Percentiles rank a stretch among this genome's conserved stretches.
Evolutionary conservation across 1,140 invertebrate genomes (phyloP).

Genomic region (Mesaphorura yosii): DNA sequence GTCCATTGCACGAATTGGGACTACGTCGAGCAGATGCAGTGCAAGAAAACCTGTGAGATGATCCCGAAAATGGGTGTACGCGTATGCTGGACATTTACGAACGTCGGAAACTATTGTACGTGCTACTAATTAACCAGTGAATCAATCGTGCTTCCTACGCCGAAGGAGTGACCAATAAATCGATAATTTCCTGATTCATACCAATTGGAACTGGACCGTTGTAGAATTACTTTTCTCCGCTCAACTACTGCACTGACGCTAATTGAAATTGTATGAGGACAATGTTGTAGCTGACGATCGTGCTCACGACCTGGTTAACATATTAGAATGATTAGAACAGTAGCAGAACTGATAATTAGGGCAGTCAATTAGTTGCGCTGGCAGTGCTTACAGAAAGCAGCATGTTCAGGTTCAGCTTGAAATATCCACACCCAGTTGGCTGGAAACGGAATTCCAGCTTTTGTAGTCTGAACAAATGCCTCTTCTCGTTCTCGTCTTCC

Average conservation of each 20-base stretch:
- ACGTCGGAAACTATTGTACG: constrained; percentile 23
- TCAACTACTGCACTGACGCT: too few species aligned
- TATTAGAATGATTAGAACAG: neutral
- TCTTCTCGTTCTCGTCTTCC: too few species aligned
- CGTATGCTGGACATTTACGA: constrained; percentile 20
- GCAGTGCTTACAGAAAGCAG: neutral
- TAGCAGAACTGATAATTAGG: too few species aligned
- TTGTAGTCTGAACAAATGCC: too few species aligned
- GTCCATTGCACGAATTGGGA: constrained; percentile 23
- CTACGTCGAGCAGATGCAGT: constrained; percentile 18
- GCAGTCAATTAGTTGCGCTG: too few species aligned
- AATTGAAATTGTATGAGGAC: neutral
- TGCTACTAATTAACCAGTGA: too few species aligned
- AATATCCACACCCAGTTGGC: neutral
- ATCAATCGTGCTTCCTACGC: neutral
- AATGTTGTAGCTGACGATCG: neutral
- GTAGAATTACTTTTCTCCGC: too few species aligned
- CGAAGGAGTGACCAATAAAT: neutral
- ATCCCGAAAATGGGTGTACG: constrained; percentile 8
- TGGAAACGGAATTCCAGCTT: too few species aligned
- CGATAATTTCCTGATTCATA: neutral
- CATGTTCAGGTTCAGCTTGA: neutral
- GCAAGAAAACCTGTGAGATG: neutral
- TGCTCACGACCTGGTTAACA: neutral
- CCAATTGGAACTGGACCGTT: too few species aligned